Evolutionary conservation across 2,797 vertebrate genomes (phyloP).

Genomic region (Miichthys miiuy): DNA sequence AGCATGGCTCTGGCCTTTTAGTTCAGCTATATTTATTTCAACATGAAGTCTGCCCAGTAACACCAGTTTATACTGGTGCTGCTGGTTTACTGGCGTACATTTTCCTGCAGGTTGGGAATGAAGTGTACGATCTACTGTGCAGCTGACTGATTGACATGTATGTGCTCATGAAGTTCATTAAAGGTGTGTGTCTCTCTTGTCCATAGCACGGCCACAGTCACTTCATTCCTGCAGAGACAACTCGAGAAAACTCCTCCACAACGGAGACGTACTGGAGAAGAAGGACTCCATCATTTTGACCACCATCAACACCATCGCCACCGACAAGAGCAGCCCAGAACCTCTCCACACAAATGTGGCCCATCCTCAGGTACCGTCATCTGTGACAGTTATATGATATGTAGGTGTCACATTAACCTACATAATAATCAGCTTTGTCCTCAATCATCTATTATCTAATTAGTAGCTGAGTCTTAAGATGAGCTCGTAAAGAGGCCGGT

Average conservation of each 20-base stretch:
- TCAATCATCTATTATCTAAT: constrained; percentile 4
- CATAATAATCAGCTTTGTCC: not conserved
- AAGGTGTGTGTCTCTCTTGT: not conserved
- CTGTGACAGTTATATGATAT: not conserved
- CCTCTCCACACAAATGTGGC: not conserved
- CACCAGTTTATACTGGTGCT: not conserved
- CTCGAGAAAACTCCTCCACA: constrained; percentile 67
- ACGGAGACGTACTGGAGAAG: constrained; percentile 66
- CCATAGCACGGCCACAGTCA: constrained; percentile 81
- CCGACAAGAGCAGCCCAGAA: constrained; percentile 67
- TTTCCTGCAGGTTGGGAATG: not conserved
- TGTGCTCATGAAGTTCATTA: not conserved
- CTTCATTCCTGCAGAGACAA: constrained; percentile 64
- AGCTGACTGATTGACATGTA: not conserved
- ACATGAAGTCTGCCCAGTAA: not conserved
- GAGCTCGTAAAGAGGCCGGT: not conserved
- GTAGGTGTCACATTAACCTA: not conserved
- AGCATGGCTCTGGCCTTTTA: too few species aligned
- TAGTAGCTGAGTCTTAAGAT: constrained; percentile 6
- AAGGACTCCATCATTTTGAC: constrained; percentile 71
- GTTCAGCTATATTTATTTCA: too few species aligned
- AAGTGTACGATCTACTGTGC: too few species aligned
- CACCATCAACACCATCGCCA: constrained; percentile 61
- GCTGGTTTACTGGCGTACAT: too few species aligned
- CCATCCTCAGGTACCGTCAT: constrained; percentile 38